Evolutionary conservation across 1,140 invertebrate species (phyloP), one percentile per base, ranked within the genome.

Genomic region (Dermatophagoides farinae): DNA sequence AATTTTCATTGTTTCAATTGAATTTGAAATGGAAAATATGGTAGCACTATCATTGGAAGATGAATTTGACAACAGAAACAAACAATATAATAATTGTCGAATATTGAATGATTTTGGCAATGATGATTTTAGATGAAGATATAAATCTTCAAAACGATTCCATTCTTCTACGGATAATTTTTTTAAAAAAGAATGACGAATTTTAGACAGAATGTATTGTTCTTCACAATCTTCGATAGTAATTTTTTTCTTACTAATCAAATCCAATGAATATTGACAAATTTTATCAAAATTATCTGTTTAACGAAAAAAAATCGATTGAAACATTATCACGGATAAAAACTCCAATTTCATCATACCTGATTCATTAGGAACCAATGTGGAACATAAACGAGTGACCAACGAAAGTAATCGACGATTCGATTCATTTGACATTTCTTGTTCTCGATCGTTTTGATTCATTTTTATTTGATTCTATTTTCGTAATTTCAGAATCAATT

Each of bases 151-250:
- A 39, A 62, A 46, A 37, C 52, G 25, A 10, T 47, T 23, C 9
- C 16, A 46, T 23, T 62, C 54, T 16, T 37, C 25, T 4, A 50
- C 22, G 23, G 22, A 25, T 6, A 22, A 46, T n/a, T 62, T 20
- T 49, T 37, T 31, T 16, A 49, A 11, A 57, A 62, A 54, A 8
- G 38, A 41, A 51, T 58, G 46, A 40, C 55, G 50, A 6, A 62
- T 52, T 44, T 58, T 62, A 14, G 22, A 25, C 1, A 62, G 44
- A 16, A 62, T 18, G 44, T 62, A 62, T 49, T 57, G 38, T 40
- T 62, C 61, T n/a, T 62, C 55, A 22, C 41, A 25, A 20, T 57
- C 54, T 57, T 58, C 61, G 6, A 61, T 23, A 9, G 44, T n/a
- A 11, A 47, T 16, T 25, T 47, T 31, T 31, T 43, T 38, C 49